Evolutionary conservation across 2,888 invertebrate genomes (phyloP).

Genomic region (Caenorhabditis sp.): DNA sequence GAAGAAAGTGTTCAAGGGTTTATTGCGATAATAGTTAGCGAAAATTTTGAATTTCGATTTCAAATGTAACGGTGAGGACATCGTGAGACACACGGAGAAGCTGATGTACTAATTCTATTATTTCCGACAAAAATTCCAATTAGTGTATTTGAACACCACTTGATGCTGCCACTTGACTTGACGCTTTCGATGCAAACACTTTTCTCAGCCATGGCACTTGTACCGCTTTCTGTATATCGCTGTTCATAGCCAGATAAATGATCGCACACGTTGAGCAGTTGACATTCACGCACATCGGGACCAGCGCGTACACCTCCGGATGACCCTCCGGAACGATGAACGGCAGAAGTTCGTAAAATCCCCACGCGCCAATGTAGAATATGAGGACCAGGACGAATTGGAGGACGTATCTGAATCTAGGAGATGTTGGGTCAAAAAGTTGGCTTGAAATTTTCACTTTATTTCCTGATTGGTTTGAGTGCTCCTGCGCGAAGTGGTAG

Average conservation of each 20-base stretch:
- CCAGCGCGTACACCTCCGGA: constrained; percentile 3
- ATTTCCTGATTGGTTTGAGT: background rate
- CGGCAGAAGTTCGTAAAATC: constrained; percentile 22
- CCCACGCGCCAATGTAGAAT: constrained; percentile 26
- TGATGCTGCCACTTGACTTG: background rate
- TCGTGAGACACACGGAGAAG: no score
- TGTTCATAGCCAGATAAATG: constrained; percentile 22
- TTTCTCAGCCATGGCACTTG: background rate
- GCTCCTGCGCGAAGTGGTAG: background rate
- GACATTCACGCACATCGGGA: background rate
- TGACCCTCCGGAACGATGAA: constrained; percentile 17
- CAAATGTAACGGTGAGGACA: no score
- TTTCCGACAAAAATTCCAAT: no score
- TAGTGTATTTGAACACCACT: no score
- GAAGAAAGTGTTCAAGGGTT: no score
- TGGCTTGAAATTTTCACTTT: no score
- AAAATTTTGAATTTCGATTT: no score
- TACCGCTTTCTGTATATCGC: background rate
- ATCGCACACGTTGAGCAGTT: constrained; percentile 27
- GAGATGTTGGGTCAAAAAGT: no score
- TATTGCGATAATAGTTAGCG: no score
- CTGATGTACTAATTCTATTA: no score
- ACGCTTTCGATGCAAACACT: background rate
- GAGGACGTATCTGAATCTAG: constrained; percentile 35
- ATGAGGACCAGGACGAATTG: constrained; percentile 28